Evolutionary conservation across 2,888 invertebrate genomes (phyloP), one percentile per base, ranked within the genome.

Genomic region (Drosophila paramelanica): DNA sequence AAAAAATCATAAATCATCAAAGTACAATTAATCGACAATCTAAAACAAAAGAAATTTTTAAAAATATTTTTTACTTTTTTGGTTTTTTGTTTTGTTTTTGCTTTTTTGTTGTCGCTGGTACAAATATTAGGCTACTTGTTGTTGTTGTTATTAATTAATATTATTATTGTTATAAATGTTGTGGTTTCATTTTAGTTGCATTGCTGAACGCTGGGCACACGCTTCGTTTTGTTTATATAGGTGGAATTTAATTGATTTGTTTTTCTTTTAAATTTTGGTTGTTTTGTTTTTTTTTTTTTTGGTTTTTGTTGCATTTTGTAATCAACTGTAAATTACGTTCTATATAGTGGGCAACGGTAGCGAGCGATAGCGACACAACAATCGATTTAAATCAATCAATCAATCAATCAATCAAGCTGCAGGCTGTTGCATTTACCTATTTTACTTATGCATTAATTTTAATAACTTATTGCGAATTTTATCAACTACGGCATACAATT

Each of bases 401-500:
- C 71, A 73, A 83, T 73, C 69, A 77, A 68, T 76, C 77, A 84
- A 84, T 79, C 73, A 81, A 87, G 83, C 83, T 72, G 80, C 85
- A 81, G 79, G 84, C 81, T 72, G 73, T 81, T 69, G 68, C 69
- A 69, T 76, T 79, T 56, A 67, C 74, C 65, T 77, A 79, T 85
- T 79, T 77, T 79, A 70, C 73, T 77, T 79, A 84, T 74, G 79
- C 75, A 75, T 78, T 85, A 76, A 77, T 69, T 64, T 55, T 71
- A 77, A 61, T 68, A 69, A 73, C 73, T 85, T 85, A 67, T 75
- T 67, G 77, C 66, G 78, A 83, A 83, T 78, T 86, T 77, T 86
- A 88, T 88, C 83, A 84, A 84, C 83, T 77, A 86, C 64, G 55
- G 71, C 77, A 72, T 66, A 60, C 57, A 66, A 60, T 52, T 66